Evolutionary conservation across 37 sponge, comb jelly and placozoan species (phyloP), one percentile per base, ranked within the genome.

Genomic region (Cladorhizidae sp.): DNA sequence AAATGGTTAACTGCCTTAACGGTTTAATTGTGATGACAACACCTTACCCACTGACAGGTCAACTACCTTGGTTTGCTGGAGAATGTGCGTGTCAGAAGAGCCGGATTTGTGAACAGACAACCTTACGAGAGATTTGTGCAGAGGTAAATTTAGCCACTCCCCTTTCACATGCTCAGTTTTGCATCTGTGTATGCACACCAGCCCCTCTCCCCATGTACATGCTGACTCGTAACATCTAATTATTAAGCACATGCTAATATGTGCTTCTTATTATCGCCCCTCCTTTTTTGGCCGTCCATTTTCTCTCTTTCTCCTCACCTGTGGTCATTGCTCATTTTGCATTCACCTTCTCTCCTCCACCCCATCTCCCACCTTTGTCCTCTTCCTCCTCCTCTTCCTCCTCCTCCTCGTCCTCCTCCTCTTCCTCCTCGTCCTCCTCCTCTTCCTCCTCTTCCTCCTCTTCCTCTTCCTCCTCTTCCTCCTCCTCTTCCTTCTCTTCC

Each of bases 11-110:
- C n/a, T 52, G 54, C 54, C 62, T 61, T 22, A 8, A 7, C 67
- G 2, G 7, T 26, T 58, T 58, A 5, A 18, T 21, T 58, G 20
- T 6, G 6, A 21, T 58, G 20, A 58, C 14, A 21, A 26, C 5
- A 58, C 49, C 49, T 45, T 45, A 45, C 49, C 49, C 9, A 58
- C 59, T 68, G 26, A 8, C 52, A 91, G 91, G 93, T 92, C 0
- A 49, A 79, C 14, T 93, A 93, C 37, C 83, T 93, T 15, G 93
- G 93, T 25, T 59, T 93, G 54, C 20, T 93, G 77, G 93, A 93
- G 83, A 93, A 93, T 76, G 93, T 93, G 9, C 79, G 93, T 40
- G 93, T 93, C 52, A 80, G 93, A 25, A 75, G 93, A 42, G 93
- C 93, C 39, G 93, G 93, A 32, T 93, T 80, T 78, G 89, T 89